Evolutionary conservation across 23 tunicate species (phyloP).

Genomic region (Ascidia mentula): DNA sequence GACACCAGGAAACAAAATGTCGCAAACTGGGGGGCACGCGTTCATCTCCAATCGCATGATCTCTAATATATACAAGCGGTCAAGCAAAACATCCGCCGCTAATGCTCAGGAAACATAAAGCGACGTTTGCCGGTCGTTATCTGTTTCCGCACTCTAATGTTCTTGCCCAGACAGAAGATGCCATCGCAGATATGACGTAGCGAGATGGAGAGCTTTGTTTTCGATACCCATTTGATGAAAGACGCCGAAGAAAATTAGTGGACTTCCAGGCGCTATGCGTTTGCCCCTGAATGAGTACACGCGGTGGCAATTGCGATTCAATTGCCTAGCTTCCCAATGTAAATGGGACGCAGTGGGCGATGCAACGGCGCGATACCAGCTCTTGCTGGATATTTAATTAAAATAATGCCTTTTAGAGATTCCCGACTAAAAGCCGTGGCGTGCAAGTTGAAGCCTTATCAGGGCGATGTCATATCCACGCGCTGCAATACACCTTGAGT

Average conservation of each 20-base stretch:
- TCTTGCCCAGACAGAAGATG: too few species aligned
- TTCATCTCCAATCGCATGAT: background rate
- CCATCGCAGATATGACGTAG: background rate
- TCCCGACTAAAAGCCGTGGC: background rate
- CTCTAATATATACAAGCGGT: too few species aligned
- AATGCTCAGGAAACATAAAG: too few species aligned
- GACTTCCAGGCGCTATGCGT: too few species aligned
- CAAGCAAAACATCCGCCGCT: background rate
- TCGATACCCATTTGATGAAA: too few species aligned
- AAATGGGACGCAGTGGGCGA: too few species aligned
- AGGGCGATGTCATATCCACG: background rate
- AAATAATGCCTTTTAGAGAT: background rate
- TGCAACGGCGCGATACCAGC: background rate
- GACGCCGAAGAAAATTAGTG: background rate
- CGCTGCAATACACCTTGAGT: conserved; percentile 6
- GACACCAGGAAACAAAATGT: too few species aligned
- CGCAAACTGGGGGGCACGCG: background rate
- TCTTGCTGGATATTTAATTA: background rate
- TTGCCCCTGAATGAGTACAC: too few species aligned
- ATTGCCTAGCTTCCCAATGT: too few species aligned
- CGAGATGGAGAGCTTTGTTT: conserved; percentile 6
- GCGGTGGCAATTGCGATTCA: background rate
- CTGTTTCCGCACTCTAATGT: too few species aligned
- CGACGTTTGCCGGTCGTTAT: too few species aligned
- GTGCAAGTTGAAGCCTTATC: background rate